Conservation (phyloP, 2,113 vertebrate genomes). For the Sterna hirundo region DNA sequence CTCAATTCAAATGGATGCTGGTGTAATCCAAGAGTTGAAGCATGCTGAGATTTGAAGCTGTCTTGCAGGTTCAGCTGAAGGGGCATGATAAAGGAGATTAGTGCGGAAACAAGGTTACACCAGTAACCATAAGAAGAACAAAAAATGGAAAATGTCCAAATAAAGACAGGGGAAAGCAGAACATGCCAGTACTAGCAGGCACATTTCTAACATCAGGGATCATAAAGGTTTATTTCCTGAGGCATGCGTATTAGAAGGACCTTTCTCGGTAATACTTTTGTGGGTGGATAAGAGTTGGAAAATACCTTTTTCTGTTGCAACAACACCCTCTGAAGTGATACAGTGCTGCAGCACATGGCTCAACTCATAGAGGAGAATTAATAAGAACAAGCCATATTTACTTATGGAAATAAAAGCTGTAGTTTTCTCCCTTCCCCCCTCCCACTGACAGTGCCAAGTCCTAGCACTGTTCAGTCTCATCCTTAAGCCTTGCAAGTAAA, state of each 20-base stretch:
- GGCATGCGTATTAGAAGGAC: background rate
- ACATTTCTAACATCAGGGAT: background rate
- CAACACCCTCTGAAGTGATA: background rate
- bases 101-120: background rate
- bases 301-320: background rate
- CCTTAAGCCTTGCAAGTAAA: constrained; percentile 20
- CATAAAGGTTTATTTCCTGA: background rate
- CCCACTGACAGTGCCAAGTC: background rate
- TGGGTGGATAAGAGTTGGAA: background rate
- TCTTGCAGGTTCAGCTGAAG: background rate
- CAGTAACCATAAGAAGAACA: background rate
- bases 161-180: background rate
- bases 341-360: background rate
- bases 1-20: background rate
- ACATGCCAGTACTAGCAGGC: background rate
- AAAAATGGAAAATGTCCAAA: background rate
- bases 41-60: background rate
- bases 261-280: background rate
- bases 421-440: background rate
- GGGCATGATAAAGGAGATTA: background rate
- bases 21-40: background rate
- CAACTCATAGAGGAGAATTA: background rate
- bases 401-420: background rate
- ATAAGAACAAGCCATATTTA: background rate
- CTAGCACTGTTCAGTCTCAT: constrained; percentile 6